phyloP scores from a whole-genome alignment of 1,140 invertebrate species.

The Patella vulgata region DNA sequence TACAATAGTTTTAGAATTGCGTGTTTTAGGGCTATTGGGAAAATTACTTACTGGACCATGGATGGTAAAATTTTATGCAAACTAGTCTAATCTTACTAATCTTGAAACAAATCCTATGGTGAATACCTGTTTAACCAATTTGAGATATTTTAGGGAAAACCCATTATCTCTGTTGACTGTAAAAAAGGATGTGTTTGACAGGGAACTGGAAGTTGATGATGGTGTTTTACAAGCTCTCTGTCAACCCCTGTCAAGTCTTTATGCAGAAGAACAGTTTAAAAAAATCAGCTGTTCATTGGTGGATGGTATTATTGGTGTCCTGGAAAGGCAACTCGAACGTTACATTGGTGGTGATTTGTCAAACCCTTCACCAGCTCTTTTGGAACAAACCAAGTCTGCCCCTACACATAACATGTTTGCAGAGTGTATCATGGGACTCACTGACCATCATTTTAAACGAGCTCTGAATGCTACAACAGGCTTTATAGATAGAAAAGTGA shows the following conservation, averaged over 20 bases:
- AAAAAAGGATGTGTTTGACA: no score
- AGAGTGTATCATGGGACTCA: background rate
- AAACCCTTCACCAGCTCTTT: background rate
- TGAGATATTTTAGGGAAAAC: no score
- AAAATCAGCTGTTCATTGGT: background rate
- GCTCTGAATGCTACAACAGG: background rate
- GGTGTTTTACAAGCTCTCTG: background rate
- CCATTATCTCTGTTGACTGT: no score
- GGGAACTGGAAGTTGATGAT: background rate
- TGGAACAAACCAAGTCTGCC: background rate
- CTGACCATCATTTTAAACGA: background rate
- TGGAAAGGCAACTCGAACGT: no score
- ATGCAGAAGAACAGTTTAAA: background rate
- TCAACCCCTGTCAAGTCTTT: background rate
- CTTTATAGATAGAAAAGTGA: background rate
- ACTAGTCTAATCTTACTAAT: background rate
- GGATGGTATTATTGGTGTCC: background rate
- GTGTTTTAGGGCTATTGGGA: background rate
- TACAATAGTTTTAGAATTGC: background rate
- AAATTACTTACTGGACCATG: background rate
- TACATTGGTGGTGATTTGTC: background rate
- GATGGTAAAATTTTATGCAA: slow-evolving; percentile 1
- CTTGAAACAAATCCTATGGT: no score
- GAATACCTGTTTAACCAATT: no score
- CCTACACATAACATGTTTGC: slow-evolving; percentile 5